A percentile compares a stretch with the other conserved stretches of the same genome.
These are phyloP conservation scores for Rapana venosa DNA, from an alignment of 2,888 invertebrate species.

Conservation along the genomic window DNA sequence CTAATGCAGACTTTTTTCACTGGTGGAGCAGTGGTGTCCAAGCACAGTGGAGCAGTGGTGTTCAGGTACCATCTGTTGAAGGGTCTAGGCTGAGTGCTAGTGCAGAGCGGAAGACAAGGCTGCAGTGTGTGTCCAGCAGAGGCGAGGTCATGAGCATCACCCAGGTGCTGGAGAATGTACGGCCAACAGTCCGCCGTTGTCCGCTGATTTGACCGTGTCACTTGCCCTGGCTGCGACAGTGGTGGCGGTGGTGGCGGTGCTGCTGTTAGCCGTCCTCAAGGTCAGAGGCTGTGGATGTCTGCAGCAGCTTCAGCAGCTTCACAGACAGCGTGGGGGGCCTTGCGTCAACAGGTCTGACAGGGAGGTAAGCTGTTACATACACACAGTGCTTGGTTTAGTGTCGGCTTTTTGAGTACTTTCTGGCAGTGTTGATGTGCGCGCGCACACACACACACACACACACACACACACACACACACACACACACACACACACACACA, in stretches of 20 bases:
- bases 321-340: too few species aligned
- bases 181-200: background rate
- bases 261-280: background rate
- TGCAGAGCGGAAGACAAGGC: background rate
- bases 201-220: background rate
- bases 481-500: background rate
- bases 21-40: background rate
- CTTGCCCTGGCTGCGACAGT: background rate
- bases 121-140: background rate
- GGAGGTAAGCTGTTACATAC: too few species aligned
- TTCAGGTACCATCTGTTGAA: background rate
- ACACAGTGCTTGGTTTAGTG: too few species aligned
- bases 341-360: too few species aligned
- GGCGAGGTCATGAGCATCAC: background rate
- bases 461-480: background rate
- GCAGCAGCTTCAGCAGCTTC: too few species aligned
- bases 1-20: slow-evolving; percentile 8
- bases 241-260: background rate
- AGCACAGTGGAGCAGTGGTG: too few species aligned
- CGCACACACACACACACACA: background rate
- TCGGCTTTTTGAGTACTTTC: too few species aligned
- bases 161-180: background rate
- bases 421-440: background rate
- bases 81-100: background rate
- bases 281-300: background rate